Evolutionary conservation across 2,888 invertebrate genomes (phyloP).

Genomic region (Tachina grossa): DNA sequence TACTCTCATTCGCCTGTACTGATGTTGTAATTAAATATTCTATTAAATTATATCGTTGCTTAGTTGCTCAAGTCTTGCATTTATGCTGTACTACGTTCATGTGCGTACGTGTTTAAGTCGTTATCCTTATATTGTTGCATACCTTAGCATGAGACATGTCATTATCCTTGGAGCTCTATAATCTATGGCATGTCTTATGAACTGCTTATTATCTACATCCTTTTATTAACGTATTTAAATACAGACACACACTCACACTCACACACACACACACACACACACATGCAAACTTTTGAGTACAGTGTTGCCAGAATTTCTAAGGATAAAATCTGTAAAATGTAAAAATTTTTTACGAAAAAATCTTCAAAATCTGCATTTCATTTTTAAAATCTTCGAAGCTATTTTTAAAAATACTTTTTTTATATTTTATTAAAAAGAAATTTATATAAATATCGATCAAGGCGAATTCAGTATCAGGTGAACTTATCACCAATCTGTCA

Average conservation of each 20-base stretch:
- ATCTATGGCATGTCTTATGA: constrained; percentile 64
- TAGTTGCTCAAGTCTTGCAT: constrained; percentile 5
- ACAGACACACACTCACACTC: not conserved
- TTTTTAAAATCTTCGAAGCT: too few species aligned
- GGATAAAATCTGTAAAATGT: too few species aligned
- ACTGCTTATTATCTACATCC: constrained; percentile 65
- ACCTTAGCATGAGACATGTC: constrained; percentile 34
- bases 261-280: not conserved
- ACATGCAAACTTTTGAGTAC: too few species aligned
- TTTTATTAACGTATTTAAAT: constrained; percentile 54
- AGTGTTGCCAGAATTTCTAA: too few species aligned
- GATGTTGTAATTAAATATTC: constrained; percentile 60
- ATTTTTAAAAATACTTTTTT: too few species aligned
- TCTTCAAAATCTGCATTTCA: too few species aligned
- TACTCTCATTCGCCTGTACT: constrained; percentile 31
- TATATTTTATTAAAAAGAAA: too few species aligned
- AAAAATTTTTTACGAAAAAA: too few species aligned
- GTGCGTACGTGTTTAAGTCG: constrained; percentile 46
- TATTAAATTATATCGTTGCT: constrained; percentile 56
- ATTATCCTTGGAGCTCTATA: constrained; percentile 63
- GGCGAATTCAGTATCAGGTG: too few species aligned
- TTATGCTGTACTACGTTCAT: not conserved
- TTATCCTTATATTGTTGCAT: constrained; percentile 34
- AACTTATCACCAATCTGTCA: too few species aligned
- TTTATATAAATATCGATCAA: too few species aligned